A percentile compares a stretch with the other conserved stretches of the same genome.
phyloP scores from a whole-genome alignment of 2,113 vertebrate genomes.

The Gallinago undulata region DNA sequence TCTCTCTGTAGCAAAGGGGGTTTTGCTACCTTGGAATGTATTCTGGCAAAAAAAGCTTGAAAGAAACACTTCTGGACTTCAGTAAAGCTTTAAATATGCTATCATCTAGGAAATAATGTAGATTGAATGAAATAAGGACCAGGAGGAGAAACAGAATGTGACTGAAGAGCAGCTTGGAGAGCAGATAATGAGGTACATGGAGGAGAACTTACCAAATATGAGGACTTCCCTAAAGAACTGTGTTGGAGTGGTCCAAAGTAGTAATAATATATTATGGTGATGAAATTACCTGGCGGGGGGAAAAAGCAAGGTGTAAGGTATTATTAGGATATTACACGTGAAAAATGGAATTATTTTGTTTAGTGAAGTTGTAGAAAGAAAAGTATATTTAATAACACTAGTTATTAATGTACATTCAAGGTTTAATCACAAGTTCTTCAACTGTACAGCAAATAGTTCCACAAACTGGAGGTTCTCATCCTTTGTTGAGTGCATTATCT shows the following conservation, averaged over 20 bases:
- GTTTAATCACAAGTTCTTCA: not conserved
- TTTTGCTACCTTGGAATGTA: not conserved
- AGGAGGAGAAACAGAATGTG: not conserved
- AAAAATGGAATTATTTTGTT: not conserved
- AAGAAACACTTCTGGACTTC: not conserved
- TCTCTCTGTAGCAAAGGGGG: not conserved
- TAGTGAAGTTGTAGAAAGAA: not conserved
- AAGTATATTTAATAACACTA: not conserved
- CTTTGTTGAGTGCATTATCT: not conserved
- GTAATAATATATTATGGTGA: not conserved
- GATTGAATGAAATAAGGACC: not conserved
- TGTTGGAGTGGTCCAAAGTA: not conserved
- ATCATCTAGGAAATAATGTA: not conserved
- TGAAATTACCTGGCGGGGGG: not conserved
- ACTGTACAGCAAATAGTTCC: not conserved
- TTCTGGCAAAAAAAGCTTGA: not conserved
- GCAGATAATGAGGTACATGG: not conserved
- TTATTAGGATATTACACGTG: not conserved
- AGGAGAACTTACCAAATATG: not conserved
- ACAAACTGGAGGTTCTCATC: not conserved
- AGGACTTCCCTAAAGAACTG: not conserved
- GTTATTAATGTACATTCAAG: not conserved
- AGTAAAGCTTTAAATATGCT: conserved; percentile 14
- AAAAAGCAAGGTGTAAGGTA: not conserved
- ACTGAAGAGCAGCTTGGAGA: not conserved